phyloP scores from a whole-genome alignment of 2,888 invertebrate species.

The Dioctria linearis region DNA sequence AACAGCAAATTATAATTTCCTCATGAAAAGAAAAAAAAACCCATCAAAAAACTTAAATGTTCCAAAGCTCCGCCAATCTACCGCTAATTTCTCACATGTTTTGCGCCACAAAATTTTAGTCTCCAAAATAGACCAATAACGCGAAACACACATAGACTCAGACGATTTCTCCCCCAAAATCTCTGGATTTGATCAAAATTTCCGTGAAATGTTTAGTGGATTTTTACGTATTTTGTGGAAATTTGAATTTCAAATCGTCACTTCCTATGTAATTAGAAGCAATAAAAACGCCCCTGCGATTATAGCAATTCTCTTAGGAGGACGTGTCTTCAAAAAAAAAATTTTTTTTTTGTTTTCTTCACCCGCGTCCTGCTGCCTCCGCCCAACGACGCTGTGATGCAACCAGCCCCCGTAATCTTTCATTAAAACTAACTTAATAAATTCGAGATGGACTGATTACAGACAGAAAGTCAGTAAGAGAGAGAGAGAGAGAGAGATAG shows the following conservation, averaged over 20 bases:
- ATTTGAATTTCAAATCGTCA: conserved; percentile 58
- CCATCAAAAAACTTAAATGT: neutral
- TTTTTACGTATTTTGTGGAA: conserved; percentile 52
- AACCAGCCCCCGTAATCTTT: conserved; percentile 46
- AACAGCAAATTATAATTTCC: neutral
- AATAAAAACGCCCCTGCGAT: conserved; percentile 57
- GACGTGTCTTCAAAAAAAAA: neutral
- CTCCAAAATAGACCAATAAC: neutral
- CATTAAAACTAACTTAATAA: conserved; percentile 54
- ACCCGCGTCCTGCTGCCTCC: conserved; percentile 22
- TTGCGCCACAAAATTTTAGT: neutral
- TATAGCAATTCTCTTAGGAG: conserved; percentile 22
- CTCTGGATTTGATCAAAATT: conserved; percentile 44
- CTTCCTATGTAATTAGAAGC: conserved; percentile 59
- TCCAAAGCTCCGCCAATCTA: conserved; percentile 21
- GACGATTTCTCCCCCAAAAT: conserved; percentile 18
- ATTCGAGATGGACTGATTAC: conserved; percentile 50
- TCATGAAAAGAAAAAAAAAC: neutral
- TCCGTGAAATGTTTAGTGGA: conserved; percentile 52
- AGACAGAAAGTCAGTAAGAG: neutral
- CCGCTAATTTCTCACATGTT: conserved; percentile 43
- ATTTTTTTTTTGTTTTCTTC: neutral
- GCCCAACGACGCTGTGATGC: neutral
- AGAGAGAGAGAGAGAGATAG: too few species aligned
- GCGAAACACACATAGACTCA: neutral